These are phyloP conservation scores for Archocentrus centrarchus DNA, from an alignment of 2,113 vertebrate species.

Conservation along the genomic window DNA sequence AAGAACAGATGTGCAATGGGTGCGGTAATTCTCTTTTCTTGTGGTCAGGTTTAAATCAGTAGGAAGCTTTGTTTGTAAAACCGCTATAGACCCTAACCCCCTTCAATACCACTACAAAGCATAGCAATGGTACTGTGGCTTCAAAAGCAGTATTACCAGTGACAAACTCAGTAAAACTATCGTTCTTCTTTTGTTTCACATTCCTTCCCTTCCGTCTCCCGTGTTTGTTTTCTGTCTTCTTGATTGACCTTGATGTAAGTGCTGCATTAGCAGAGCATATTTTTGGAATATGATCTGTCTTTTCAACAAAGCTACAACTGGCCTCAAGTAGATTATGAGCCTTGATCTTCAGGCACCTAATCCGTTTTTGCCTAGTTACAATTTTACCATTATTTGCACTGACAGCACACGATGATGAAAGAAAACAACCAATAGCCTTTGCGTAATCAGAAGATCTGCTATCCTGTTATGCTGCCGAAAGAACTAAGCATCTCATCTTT, in stretches of 20 bases:
- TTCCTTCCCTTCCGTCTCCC: background rate
- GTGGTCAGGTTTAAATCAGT: slow-evolving; percentile 52
- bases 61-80: slow-evolving; percentile 51
- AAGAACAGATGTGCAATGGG: background rate
- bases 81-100: slow-evolving; percentile 14
- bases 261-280: background rate
- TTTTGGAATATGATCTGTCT: background rate
- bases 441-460: background rate
- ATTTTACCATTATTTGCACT: background rate
- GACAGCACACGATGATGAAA: slow-evolving; percentile 2
- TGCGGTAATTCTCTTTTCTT: slow-evolving; percentile 28
- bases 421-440: background rate
- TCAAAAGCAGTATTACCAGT: slow-evolving; percentile 38
- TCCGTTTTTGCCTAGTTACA: background rate
- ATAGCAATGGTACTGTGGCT: slow-evolving; percentile 37
- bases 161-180: slow-evolving; percentile 46
- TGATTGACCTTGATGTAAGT: slow-evolving; percentile 18
- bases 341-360: background rate
- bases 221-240: slow-evolving; percentile 11
- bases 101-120: slow-evolving; percentile 49
- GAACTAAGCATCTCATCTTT: background rate
- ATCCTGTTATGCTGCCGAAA: background rate
- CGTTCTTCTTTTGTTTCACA: slow-evolving; percentile 18
- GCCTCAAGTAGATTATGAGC: background rate
- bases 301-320: background rate